These are phyloP conservation scores for Parelbella ahira DNA, from an alignment of 2,888 invertebrate species.

Conservation along the genomic window DNA sequence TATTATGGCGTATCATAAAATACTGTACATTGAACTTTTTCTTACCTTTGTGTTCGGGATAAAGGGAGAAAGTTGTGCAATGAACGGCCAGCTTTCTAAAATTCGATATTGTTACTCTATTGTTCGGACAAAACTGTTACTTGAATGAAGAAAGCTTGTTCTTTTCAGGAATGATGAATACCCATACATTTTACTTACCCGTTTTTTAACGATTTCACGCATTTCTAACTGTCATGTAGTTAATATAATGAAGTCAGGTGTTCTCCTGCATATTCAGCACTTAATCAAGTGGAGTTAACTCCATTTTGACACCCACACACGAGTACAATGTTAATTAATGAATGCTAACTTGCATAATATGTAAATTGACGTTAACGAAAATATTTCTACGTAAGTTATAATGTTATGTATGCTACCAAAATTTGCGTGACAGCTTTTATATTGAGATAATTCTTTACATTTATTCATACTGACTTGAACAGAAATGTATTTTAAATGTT, in stretches of 20 bases:
- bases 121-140: conserved; percentile 49
- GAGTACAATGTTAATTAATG: conserved; percentile 5
- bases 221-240: background rate
- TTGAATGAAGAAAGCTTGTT: conserved; percentile 37
- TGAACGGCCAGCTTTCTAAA: conserved; percentile 69
- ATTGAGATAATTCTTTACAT: no score
- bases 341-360: conserved; percentile 4
- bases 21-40: conserved; percentile 52
- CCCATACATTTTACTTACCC: no score
- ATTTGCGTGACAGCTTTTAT: no score
- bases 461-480: no score
- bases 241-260: background rate
- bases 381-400: background rate
- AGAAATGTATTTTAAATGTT: no score
- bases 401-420: no score
- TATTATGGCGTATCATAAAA: conserved; percentile 50
- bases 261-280: background rate
- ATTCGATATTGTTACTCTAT: conserved; percentile 59
- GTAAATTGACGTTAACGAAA: conserved; percentile 1
- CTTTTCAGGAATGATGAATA: conserved; percentile 34
- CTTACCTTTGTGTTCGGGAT: conserved; percentile 64
- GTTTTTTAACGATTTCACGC: no score
- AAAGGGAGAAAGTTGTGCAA: conserved; percentile 77
- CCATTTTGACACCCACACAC: conserved; percentile 5
- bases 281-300: conserved; percentile 8